Base-by-base conservation (phyloP, 2,797 vertebrate genomes). In the Spinus olivaceus region DNA sequence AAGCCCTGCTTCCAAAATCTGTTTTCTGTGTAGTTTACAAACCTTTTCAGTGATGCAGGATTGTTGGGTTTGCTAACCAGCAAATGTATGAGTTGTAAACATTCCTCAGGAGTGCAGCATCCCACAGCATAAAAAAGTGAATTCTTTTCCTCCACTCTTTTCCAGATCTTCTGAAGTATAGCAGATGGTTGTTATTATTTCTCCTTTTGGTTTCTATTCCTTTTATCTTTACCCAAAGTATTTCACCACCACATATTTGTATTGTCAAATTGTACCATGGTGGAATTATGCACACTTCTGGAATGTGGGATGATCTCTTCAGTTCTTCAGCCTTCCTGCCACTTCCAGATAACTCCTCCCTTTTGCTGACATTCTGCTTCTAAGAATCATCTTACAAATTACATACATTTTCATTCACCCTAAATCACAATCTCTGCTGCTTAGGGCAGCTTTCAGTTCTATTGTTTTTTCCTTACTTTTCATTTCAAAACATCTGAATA, bases 181-280 rank as follows among this genome's bases (percentile, higher is more conserved):
- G 91, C 96, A 96, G 84, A 95, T 96, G 94, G 86, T 54, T 37
- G 23, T 42, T 90, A 85, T 83, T 95, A 89, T 89, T 94, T 94
- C 78, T 94, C 33, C 71, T 94, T 91, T 93, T 56, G 67, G 78
- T 82, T 95, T 89, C 71, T 85, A 6, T 37, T 86, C 65, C 89
- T 96, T 95, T 96, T 91, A 94, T 96, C 94, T 91, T 91, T 78
- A 91, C 76, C 64, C 92, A 61, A 87, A 94, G 37, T 92, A 92
- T 92, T 96, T 92, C 91, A 92, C 81, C 89, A 91, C 84, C 0
- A 1, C 81, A 86, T 70, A 88, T 47, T 96, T 88, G 53, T 64
- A 22, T 71, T 73, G 67, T 95, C 78, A 93, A 73, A 90, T 91
- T 94, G 76, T 69, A 85, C 86, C 67, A 53, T 14, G 53, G 64